Conservation (phyloP, 2,888 invertebrate genomes). For the Pantelozetes paolii region DNA sequence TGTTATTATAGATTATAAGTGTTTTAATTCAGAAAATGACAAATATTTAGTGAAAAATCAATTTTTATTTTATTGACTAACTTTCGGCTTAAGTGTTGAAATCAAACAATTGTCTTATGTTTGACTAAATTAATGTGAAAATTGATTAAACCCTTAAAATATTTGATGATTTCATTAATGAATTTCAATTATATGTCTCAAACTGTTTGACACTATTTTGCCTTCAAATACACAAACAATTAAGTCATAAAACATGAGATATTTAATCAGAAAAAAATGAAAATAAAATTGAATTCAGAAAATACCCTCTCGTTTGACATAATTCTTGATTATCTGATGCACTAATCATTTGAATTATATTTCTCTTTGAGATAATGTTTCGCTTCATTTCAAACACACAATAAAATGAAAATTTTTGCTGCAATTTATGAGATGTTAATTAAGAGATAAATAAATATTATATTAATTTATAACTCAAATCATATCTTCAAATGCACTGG, state of each 20-base stretch:
- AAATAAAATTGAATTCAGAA: neutral
- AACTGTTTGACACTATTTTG: no score
- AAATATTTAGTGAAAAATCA: no score
- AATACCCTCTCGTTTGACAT: conserved; percentile 20
- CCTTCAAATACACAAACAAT: neutral
- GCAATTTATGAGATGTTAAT: conserved; percentile 27
- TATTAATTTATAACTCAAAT: conserved; percentile 28
- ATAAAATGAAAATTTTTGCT: neutral
- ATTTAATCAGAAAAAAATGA: neutral
- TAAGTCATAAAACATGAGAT: neutral
- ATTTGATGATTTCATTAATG: no score
- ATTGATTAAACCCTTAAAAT: no score
- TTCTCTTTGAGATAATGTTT: neutral
- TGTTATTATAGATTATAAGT: neutral
- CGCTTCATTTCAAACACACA: neutral
- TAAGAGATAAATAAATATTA: conserved; percentile 28
- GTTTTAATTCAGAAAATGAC: no score
- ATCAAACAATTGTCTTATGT: no score
- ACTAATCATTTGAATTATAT: neutral
- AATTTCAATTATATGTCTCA: no score
- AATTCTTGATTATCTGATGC: conserved; percentile 10
- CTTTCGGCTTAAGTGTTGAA: no score
- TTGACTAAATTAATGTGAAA: no score
- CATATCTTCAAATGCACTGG: neutral
- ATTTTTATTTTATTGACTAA: conserved; percentile 4